Evolutionary conservation across 1,140 invertebrate genomes (phyloP).

Genomic region (Megalonaias nervosa): DNA sequence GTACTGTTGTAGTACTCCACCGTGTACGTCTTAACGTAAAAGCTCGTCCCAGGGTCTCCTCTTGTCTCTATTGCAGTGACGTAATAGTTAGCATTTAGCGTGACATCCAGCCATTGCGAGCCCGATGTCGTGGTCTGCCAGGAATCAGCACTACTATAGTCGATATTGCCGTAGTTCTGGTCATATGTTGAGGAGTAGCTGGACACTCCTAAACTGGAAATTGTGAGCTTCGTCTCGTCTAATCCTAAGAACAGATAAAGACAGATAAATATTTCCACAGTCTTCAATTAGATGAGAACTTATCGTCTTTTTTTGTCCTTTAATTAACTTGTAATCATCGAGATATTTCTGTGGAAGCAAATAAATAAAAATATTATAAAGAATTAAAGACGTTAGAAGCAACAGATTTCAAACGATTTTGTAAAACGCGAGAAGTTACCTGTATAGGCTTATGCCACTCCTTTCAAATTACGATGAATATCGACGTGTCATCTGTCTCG

Average conservation of each 20-base stretch:
- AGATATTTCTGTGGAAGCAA: not conserved
- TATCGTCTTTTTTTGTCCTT: too few relatives aligned
- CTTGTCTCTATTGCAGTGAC: constrained; percentile 24
- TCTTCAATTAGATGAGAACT: not conserved
- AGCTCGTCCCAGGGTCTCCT: constrained; percentile 10
- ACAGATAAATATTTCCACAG: not conserved
- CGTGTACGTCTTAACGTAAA: constrained; percentile 25
- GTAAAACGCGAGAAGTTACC: not conserved
- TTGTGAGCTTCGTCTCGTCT: constrained; percentile 4
- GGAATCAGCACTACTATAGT: not conserved
- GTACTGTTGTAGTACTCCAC: constrained; percentile 26
- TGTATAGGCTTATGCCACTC: too few relatives aligned
- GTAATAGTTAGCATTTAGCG: constrained; percentile 15
- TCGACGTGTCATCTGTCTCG: too few relatives aligned
- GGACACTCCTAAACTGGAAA: constrained; percentile 5
- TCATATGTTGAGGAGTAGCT: constrained; percentile 12
- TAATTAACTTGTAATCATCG: not conserved
- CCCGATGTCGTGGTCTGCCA: constrained; percentile 7
- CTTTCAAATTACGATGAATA: too few relatives aligned
- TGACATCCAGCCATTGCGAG: constrained; percentile 11
- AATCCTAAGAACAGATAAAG: constrained; percentile 3
- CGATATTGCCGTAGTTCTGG: constrained; percentile 14
- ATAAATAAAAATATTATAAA: not conserved
- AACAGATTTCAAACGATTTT: not conserved
- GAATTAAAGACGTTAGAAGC: not conserved